Conservation (phyloP, 2,888 invertebrate species). For the Horisme vitalbata region DNA sequence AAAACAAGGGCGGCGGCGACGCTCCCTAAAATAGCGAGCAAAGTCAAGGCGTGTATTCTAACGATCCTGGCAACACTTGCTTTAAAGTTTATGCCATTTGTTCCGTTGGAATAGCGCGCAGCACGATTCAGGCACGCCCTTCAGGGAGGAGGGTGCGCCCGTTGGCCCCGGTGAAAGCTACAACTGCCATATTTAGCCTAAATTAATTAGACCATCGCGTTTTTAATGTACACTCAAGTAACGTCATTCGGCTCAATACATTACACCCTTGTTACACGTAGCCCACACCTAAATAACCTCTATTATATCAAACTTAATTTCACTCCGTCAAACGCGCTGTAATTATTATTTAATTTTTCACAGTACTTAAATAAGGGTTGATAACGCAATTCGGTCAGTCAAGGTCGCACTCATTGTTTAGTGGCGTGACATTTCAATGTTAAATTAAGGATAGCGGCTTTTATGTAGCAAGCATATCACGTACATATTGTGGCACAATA, state of each 20-base stretch:
- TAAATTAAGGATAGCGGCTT: conserved; percentile 31
- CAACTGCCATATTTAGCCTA: conserved; percentile 44
- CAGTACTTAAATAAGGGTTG: conserved; percentile 32
- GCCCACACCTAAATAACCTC: conserved; percentile 30
- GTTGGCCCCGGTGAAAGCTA: conserved; percentile 33
- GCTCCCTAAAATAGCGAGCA: conserved; percentile 79
- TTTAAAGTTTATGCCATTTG: conserved; percentile 36
- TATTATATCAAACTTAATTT: conserved; percentile 29
- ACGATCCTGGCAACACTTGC: conserved; percentile 42
- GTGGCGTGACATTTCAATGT: conserved; percentile 34
- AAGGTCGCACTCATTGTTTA: conserved; percentile 34
- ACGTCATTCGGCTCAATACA: conserved; percentile 17
- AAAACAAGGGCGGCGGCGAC: conserved; percentile 74
- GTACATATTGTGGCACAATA: conserved; percentile 60
- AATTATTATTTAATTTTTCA: conserved; percentile 28
- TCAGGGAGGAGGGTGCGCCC: conserved; percentile 40
- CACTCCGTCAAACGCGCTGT: conserved; percentile 17
- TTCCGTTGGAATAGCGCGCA: conserved; percentile 23
- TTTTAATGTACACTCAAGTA: conserved; percentile 6
- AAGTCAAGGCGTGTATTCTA: conserved; percentile 76
- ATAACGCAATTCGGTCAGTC: conserved; percentile 32
- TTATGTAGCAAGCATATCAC: conserved; percentile 51
- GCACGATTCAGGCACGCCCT: conserved; percentile 44
- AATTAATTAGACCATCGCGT: conserved; percentile 40
- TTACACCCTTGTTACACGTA: conserved; percentile 14